Base-by-base conservation (phyloP, 2,888 invertebrate genomes). In the Campopleginae sp. region DNA sequence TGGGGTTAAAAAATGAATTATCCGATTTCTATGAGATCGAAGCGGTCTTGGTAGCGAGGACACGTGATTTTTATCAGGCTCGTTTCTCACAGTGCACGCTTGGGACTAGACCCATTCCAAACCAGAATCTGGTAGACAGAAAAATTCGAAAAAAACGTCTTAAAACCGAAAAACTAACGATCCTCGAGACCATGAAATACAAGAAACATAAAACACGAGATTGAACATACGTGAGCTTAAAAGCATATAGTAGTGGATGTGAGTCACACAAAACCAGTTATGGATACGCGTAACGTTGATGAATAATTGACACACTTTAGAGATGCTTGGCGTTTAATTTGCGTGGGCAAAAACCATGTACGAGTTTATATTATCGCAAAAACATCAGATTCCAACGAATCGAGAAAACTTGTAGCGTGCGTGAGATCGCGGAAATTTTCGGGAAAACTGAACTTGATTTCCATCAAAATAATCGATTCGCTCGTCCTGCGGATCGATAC, bases 221-320 rank as follows among this genome's bases (percentile, higher is more conserved):
- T 72, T 61, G 51, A 31, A 63, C 44, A 42, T 51, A 31, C 48
- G 75, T 63, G 42, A 76, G 68, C 17, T 31, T 12, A 44, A 46
- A 78, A 81, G 61, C 68, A 68, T 65, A 38, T 42, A 27, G 48
- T 44, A 23, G 44, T 68, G 46, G 19, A 54, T 58, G 75, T 81
- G 74, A 81, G 77, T 82, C 82, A 70, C 54, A 61, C 19, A 61
- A 75, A 83, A 84, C 80, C 80, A 80, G 80, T 80, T 80, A 80
- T 80, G 65, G 65, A 72, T 72, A 80, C 46, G 71, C 79, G 58
- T 58, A 68, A 17, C 46, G 58, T 19, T 14, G 71, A 65, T 77
- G 68, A 80, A 80, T 80, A 84, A 80, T 80, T 80, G 80, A 80
- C 80, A 80, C 74, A 80, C 80, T 74, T 80, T 51, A 31, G 17